Evolutionary conservation across 1,140 invertebrate species (phyloP).

Genomic region (Drosophila santomea): DNA sequence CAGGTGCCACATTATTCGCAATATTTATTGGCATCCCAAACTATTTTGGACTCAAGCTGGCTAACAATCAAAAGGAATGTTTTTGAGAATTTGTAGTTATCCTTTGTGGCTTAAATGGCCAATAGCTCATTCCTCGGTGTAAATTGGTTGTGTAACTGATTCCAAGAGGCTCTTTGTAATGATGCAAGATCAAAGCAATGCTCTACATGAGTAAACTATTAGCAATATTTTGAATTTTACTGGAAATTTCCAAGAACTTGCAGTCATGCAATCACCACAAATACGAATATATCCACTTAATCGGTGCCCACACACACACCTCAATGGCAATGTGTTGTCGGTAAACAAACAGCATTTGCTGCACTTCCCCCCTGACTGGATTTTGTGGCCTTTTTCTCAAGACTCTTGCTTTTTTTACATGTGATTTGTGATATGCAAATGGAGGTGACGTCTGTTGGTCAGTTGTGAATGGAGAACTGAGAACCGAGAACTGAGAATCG

Average conservation of each 20-base stretch:
- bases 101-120: neutral
- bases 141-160: neutral
- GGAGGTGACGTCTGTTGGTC: slow-evolving; percentile 44
- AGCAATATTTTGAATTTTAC: neutral
- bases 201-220: neutral
- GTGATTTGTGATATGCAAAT: slow-evolving; percentile 47
- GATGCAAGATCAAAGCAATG: neutral
- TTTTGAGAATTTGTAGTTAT: neutral
- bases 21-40: neutral
- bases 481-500: slow-evolving; percentile 13
- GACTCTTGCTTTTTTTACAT: neutral
- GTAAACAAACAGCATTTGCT: slow-evolving; percentile 33
- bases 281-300: slow-evolving; percentile 8
- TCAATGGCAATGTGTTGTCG: slow-evolving; percentile 12
- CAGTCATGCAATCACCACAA: slow-evolving; percentile 1
- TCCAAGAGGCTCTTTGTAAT: neutral
- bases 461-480: slow-evolving; percentile 9
- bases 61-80: neutral
- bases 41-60: neutral
- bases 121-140: neutral
- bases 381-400: neutral
- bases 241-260: slow-evolving; percentile 36
- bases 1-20: neutral
- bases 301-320: slow-evolving; percentile 27
- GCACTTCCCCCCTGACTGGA: slow-evolving; percentile 16